Conservation (phyloP, 2,113 vertebrate genomes). For the Cairina moschata region DNA sequence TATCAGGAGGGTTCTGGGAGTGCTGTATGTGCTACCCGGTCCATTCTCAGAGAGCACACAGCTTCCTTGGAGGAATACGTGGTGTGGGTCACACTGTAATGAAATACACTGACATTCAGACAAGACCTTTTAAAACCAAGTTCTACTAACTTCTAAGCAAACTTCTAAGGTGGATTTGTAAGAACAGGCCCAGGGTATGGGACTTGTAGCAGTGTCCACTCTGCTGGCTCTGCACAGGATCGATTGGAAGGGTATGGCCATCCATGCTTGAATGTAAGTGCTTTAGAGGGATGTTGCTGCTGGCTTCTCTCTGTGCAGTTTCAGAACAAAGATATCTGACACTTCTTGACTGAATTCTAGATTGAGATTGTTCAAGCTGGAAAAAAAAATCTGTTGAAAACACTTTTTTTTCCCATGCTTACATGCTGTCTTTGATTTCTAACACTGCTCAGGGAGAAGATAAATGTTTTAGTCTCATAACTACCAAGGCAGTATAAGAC, state of each 20-base stretch:
- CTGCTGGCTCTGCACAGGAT: neutral
- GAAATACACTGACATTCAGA: neutral
- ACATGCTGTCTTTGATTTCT: neutral
- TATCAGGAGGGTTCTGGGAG: neutral
- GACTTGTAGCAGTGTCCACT: neutral
- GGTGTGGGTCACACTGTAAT: neutral
- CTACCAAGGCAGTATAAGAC: neutral
- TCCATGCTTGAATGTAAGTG: too few species aligned
- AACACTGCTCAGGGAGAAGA: too few species aligned
- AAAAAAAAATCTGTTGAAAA: neutral
- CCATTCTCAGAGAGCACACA: neutral
- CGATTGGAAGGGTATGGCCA: neutral
- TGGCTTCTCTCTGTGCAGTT: neutral
- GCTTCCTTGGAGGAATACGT: neutral
- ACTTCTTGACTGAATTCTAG: neutral
- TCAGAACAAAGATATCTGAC: neutral
- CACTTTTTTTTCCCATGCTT: neutral
- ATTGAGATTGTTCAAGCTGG: neutral
- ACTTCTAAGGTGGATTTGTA: neutral
- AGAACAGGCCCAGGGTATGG: neutral
- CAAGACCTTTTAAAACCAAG: neutral
- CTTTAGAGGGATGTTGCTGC: neutral
- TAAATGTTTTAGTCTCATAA: too few species aligned
- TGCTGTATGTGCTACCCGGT: neutral
- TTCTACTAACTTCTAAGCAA: neutral